Evolutionary conservation across 2,113 vertebrate species (phyloP), one percentile per base, ranked within the genome.

Genomic region (Ranitomeya imitator): DNA sequence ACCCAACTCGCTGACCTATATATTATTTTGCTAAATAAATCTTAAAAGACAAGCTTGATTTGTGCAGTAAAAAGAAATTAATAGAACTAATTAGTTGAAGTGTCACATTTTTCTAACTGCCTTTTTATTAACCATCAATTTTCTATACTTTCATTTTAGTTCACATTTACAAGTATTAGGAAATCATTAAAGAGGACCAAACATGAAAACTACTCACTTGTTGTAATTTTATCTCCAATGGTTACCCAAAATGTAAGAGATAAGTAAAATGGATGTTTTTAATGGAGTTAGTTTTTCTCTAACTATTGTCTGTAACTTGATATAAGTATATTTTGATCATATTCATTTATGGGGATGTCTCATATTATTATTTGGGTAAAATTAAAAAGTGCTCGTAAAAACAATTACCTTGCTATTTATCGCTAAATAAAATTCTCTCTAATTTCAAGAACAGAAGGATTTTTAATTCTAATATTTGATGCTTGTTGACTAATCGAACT

Each of bases 41-140:
- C 37, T 74, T 74, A 9, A 74, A 51, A 76, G 45, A 45, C 15
- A 51, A 2, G 31, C 16, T 76, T 76, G 73, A 51, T 76, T 37
- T 76, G 7, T 76, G 45, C 45, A 52, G 45, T 51, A 52, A 52
- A 74, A 76, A 51, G 5, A 76, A 51, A 76, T 76, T 87, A 88
- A 83, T 83, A 76, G 79, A 26, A 55, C 55, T 82, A 87, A 82
- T 88, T 88, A 81, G 61, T 83, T 88, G 54, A 82, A 76, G 18
- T 81, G 86, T 87, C 78, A 87, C 74, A 87, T 81, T 81, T 54
- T 73, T 87, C 86, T 87, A 87, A 87, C 71, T 87, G 78, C 86
- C 61, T 87, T 87, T 81, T 65, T 65, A 87, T 54, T 79, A 86
- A 80, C 67, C 86, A 87, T 87, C 85, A 86, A 79, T 79, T 67